Evolutionary conservation across 2,888 invertebrate species (phyloP), one percentile per base, ranked within the genome.

Genomic region (Protophormia terraenovae): DNA sequence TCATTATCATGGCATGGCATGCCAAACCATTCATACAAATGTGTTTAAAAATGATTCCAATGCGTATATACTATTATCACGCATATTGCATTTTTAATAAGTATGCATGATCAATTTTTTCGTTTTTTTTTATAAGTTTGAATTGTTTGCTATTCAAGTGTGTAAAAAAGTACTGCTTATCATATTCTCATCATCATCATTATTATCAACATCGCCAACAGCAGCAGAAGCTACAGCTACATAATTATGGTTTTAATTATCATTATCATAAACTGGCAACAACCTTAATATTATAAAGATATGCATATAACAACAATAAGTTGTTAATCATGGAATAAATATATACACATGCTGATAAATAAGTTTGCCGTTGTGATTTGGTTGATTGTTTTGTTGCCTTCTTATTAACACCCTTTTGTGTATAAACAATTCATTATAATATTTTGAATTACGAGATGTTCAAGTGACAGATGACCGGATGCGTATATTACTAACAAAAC

Each of bases 11-110:
- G 66, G 66, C 47, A 66, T 73, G 71, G 24, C 64, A 64, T n/a
- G 41, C 45, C 32, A 55, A 80, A 35, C 27, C 64, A 73, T 58
- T 7, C 47, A 64, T 64, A 78, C n/a, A 60, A 41, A 58, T 22
- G n/a, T 55, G 12, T 19, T 73, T 35, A 27, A 38, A 45, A 19
- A 50, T 45, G 67, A 84, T 85, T 64, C 41, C 85, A 79, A 82
- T 82, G 85, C 82, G 85, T 85, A 81, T 62, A 71, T n/a, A 27
- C 41, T 29, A 55, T 50, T 41, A 78, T 58, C 82, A 85, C 85
- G 85, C 85, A 82, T 71, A 75, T 14, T 82, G 71, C 64, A 85
- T 82, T 79, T 75, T 78, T 58, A 85, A 75, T 79, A 85, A 50
- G 27, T 60, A 41, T 69, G 12, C 45, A 45, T 14, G 64, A 64